Conservation (phyloP, 30 jellyfish, hydroid and myxozoan genomes). For the Rhopilema esculentum region DNA sequence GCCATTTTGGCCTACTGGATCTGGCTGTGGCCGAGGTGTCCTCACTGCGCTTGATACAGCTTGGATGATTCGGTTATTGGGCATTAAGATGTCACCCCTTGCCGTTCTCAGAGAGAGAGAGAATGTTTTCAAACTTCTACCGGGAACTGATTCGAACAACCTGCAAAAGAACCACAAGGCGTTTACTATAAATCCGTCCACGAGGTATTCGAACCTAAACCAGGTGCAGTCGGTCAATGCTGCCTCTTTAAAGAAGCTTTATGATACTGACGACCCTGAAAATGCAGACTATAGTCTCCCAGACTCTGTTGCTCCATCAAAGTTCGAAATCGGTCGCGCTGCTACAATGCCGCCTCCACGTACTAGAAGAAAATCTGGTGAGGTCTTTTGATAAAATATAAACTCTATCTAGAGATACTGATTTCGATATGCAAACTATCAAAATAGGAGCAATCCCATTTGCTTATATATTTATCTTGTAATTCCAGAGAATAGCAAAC, state of each 20-base stretch:
- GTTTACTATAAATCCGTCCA: conserved; percentile 93
- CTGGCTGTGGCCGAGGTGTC: conserved; percentile 99
- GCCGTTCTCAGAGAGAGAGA: conserved; percentile 92
- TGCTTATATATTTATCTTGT: too few species aligned
- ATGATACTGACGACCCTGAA: conserved; percentile 95
- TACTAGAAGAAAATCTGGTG: conserved; percentile 60
- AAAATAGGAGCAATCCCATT: background rate
- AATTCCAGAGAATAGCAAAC: too few species aligned
- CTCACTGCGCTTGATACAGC: conserved; percentile 94
- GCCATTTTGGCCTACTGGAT: conserved; percentile 99
- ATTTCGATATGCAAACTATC: background rate
- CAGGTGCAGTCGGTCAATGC: conserved; percentile 67
- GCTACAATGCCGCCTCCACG: conserved; percentile 51
- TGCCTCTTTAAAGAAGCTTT: conserved; percentile 71
- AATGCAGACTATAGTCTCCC: conserved; percentile 88
- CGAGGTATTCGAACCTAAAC: conserved; percentile 87
- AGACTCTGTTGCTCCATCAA: conserved; percentile 46
- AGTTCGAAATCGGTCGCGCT: conserved; percentile 71
- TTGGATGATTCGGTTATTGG: conserved; percentile 94
- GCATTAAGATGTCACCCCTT: conserved; percentile 87
- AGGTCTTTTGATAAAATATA: background rate
- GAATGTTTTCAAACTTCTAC: conserved; percentile 89
- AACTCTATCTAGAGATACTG: background rate
- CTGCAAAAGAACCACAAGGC: conserved; percentile 93
- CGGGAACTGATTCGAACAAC: conserved; percentile 83